Base-by-base conservation (phyloP, 2,888 invertebrate genomes). In the Psylliodes chrysocephalus region DNA sequence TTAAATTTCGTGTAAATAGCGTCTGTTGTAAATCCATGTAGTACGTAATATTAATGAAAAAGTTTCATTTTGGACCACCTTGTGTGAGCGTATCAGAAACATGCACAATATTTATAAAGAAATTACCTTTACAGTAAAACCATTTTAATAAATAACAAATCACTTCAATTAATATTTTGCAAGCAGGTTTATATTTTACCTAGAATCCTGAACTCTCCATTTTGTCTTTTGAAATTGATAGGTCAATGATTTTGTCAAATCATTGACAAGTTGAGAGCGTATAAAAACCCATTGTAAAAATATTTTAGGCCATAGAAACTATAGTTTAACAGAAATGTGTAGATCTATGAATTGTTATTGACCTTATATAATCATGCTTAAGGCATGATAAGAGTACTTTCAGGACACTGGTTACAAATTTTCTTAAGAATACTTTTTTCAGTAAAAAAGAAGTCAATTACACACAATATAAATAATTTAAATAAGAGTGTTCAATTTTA, bases 401-500 rank as follows among this genome's bases (percentile, higher is more conserved):
- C n/a, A n/a, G n/a, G n/a, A n/a, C n/a, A n/a, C n/a, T n/a, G n/a
- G 30, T 46, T 19, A 46, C 42, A 22, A 6, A 6, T 22, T 22
- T 22, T 22, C 10, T 30, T 30, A 5, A 30, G 30, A 10, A 30
- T 10, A 30, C 30, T 51, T 54, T 61, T 56, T 62, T 55, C 40
- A 55, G 54, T 30, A 56, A 56, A 53, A 62, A 62, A n/a, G 25
- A 55, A 42, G 44, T 18, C n/a, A 30, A 47, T 54, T 25, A 47
- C 44, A 47, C 30, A 18, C 14, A 42, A 51, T 35, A 35, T 15
- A 46, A 18, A 55, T 14, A 35, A 62, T 47, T 53, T 59, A 64
- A 40, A 40, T 51, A 63, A 4, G 22, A 22, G 22, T 62, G 54
- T 67, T 59, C 44, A 63, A 35, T 57, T 63, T 54, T 63, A 60